Percentiles rank a stretch among this genome's conserved stretches.
phyloP scores from a whole-genome alignment of 1,140 invertebrate genomes.

The Brachionus calyciflorus region DNA sequence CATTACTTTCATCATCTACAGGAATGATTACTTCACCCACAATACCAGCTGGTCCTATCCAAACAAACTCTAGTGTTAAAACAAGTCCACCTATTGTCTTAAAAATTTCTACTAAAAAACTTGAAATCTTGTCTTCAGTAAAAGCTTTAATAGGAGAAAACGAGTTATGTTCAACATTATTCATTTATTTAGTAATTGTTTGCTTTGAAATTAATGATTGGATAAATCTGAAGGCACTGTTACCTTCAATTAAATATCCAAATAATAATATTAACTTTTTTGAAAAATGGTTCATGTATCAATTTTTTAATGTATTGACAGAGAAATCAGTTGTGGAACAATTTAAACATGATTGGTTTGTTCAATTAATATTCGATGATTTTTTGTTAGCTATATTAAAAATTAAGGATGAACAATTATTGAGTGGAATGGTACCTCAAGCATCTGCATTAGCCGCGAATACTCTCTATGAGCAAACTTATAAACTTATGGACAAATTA shows the following conservation, averaged over 20 bases:
- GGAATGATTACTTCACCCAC: conserved; percentile 3
- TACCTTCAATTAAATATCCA: conserved; percentile 23
- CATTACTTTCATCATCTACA: conserved; percentile 20
- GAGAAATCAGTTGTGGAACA: conserved; percentile 35
- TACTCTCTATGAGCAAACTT: conserved; percentile 11
- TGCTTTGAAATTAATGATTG: conserved; percentile 46
- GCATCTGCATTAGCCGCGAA: background rate
- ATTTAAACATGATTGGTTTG: conserved; percentile 46
- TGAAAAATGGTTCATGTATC: conserved; percentile 34
- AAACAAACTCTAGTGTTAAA: background rate
- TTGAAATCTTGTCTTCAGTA: conserved; percentile 30
- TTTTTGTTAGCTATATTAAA: conserved; percentile 11
- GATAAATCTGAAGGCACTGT: conserved; percentile 29
- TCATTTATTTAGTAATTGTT: conserved; percentile 19
- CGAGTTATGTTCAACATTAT: conserved; percentile 20
- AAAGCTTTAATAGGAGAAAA: conserved; percentile 21
- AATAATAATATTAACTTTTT: conserved; percentile 20
- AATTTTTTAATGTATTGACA: conserved; percentile 6
- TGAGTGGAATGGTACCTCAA: background rate
- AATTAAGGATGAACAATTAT: conserved; percentile 24
- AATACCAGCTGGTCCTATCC: background rate
- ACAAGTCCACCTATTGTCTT: conserved; percentile 38
- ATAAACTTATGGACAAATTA: conserved; percentile 33
- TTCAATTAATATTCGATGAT: conserved; percentile 38
- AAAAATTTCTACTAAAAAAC: conserved; percentile 37